Evolutionary conservation across 2,888 invertebrate species (phyloP), one percentile per base, ranked within the genome.

Genomic region (Drosophila koepferae): DNA sequence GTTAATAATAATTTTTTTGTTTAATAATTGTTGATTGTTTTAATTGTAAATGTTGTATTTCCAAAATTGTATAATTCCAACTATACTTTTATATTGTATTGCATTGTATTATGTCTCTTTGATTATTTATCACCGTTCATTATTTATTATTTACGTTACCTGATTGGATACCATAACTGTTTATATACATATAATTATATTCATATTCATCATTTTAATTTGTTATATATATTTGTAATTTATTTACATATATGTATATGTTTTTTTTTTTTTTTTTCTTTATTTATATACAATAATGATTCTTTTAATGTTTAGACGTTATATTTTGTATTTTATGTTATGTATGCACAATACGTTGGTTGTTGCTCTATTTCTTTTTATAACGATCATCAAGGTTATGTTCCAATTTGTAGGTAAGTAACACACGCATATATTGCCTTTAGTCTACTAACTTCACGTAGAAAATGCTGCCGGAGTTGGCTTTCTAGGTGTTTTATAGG

Each of bases 401-500:
- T 36, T 6, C 20, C 18, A n/a, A 31, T 16, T 55, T 10, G 20
- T n/a, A 16, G 14, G 49, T 36, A 20, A 8, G 5, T n/a, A 46
- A 23, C 20, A 28, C 28, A 28, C 28, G 3, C 5, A 28, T 28
- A 28, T 28, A 28, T 14, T 10, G 23, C 62, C 69, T 60, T 59
- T 66, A 44, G 18, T 18, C 44, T 46, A 20, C 56, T 49, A 72
- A 66, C 66, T 75, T 49, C 54, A 59, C 44, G 53, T 41, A 49
- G 65, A 59, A 74, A 88, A 72, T 89, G 81, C 59, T 51, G 14
- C 48, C 56, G 28, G 36, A 28, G 43, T 28, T 53, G 38, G 16
- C 44, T 54, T 46, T 23, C 44, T 43, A 40, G 68, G 46, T 23
- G 34, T 58, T 74, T 80, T 83, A 83, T 83, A 75, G 63, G 80